A percentile compares a stretch with the other conserved stretches of the same genome.
These are phyloP conservation scores for Chymomyza procnemis DNA, from an alignment of 2,888 invertebrate species.

Conservation along the genomic window DNA sequence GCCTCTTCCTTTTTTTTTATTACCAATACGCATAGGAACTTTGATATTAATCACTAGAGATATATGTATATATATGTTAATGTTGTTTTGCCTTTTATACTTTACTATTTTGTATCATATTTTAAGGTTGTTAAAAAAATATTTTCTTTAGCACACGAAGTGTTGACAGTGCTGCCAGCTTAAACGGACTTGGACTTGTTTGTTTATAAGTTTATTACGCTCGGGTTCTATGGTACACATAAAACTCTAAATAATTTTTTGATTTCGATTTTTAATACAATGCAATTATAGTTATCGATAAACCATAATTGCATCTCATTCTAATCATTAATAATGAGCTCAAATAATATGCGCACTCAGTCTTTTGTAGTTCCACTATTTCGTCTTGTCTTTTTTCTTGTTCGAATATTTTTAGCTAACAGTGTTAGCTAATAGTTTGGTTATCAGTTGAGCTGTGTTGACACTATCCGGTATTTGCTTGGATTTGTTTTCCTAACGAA, in stretches of 20 bases:
- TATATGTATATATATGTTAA: slow-evolving; percentile 52
- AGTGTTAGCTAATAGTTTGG: slow-evolving; percentile 21
- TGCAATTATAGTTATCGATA: background rate
- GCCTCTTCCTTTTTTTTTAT: slow-evolving; percentile 17
- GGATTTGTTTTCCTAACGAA: background rate
- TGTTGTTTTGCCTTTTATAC: slow-evolving; percentile 26
- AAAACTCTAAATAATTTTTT: background rate
- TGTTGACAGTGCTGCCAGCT: slow-evolving; percentile 62
- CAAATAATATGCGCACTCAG: slow-evolving; percentile 75
- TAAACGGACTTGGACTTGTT: slow-evolving; percentile 65
- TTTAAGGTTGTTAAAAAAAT: slow-evolving; percentile 43
- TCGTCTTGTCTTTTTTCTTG: slow-evolving; percentile 59
- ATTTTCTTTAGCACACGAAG: slow-evolving; percentile 25
- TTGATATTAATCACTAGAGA: slow-evolving; percentile 76
- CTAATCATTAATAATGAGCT: slow-evolving; percentile 65
- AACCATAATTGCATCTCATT: slow-evolving; percentile 20
- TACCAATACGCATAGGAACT: slow-evolving; percentile 71
- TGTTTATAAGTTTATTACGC: slow-evolving; percentile 19
- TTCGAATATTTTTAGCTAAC: slow-evolving; percentile 33
- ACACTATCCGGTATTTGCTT: background rate
- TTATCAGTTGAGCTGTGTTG: background rate
- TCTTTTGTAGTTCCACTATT: slow-evolving; percentile 75
- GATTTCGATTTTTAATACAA: background rate
- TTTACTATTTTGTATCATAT: background rate
- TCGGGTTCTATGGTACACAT: slow-evolving; percentile 50